Evolutionary conservation across 64 coral and sea anemone genomes (phyloP).

Genomic region (Actinia tenebrosa): DNA sequence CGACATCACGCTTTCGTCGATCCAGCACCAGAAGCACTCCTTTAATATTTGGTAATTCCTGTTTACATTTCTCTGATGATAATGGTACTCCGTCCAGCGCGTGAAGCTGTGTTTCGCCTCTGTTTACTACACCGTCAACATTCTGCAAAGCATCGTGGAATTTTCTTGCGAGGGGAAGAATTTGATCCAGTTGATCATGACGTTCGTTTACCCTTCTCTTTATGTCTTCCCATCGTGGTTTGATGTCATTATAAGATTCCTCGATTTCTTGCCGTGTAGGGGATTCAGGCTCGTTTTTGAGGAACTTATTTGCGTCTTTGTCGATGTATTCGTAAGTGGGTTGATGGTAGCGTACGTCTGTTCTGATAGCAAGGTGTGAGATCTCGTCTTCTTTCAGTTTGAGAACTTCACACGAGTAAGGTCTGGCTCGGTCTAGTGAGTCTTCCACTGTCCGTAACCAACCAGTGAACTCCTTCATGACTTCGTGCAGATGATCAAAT

Average conservation of each 20-base stretch:
- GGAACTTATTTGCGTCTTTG: conserved; percentile 38
- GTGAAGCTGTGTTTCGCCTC: conserved; percentile 62
- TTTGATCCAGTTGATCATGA: conserved; percentile 45
- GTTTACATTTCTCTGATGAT: conserved; percentile 35
- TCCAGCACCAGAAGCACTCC: conserved; percentile 68
- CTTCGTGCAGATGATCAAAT: conserved; percentile 38
- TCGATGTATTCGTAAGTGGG: conserved; percentile 60
- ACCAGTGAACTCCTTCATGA: conserved; percentile 45
- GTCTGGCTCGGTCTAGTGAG: conserved; percentile 30
- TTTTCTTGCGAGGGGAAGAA: conserved; percentile 71
- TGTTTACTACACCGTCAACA: conserved; percentile 67
- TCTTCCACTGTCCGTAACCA: conserved; percentile 69
- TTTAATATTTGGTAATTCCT: conserved; percentile 49
- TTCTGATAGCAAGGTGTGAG: conserved; percentile 48
- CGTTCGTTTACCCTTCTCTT: conserved; percentile 38
- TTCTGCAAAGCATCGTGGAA: conserved; percentile 79
- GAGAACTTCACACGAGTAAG: conserved; percentile 52
- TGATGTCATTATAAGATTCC: conserved; percentile 51
- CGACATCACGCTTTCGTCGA: conserved; percentile 50
- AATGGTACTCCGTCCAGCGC: not conserved
- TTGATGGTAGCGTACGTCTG: conserved; percentile 58
- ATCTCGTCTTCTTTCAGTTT: conserved; percentile 76
- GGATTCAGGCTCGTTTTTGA: conserved; percentile 34
- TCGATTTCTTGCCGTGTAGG: conserved; percentile 40
- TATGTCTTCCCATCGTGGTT: conserved; percentile 55